These are phyloP conservation scores for Idaea aversata DNA, from an alignment of 2,888 invertebrate species.

Conservation along the genomic window DNA sequence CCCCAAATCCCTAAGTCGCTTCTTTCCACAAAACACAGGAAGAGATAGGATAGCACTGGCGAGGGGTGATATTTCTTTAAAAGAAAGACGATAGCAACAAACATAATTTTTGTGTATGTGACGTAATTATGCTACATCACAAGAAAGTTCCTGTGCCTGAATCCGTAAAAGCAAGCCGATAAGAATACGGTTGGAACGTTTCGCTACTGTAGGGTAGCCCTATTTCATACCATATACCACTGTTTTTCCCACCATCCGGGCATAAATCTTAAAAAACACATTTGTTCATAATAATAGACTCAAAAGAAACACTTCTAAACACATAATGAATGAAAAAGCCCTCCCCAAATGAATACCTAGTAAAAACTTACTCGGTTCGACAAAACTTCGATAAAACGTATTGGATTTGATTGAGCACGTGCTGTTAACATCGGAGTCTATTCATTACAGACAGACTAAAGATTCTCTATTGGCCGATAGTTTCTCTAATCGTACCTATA, in stretches of 20 bases:
- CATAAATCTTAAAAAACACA: neutral
- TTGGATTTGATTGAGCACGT: slow-evolving; percentile 1
- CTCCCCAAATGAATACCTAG: neutral
- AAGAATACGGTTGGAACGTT: no score
- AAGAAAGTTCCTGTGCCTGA: no score
- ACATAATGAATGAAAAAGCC: neutral
- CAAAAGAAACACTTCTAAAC: neutral
- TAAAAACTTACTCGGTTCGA: slow-evolving; percentile 8
- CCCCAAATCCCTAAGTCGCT: no score
- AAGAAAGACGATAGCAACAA: no score
- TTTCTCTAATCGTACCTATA: neutral
- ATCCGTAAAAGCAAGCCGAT: no score
- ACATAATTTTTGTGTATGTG: no score
- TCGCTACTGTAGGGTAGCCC: no score
- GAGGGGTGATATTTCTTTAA: no score
- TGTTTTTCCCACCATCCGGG: neutral
- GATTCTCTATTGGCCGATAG: neutral
- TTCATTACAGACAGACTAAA: neutral
- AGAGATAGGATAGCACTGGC: no score
- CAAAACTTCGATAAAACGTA: slow-evolving; percentile 12
- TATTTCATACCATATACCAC: no score
- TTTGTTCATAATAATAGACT: neutral
- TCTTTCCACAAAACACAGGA: no score
- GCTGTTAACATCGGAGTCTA: neutral
- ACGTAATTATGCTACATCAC: no score